These are phyloP conservation scores for Toxotes lorentzi DNA, from an alignment of 2,797 vertebrate species.

Conservation along the genomic window DNA sequence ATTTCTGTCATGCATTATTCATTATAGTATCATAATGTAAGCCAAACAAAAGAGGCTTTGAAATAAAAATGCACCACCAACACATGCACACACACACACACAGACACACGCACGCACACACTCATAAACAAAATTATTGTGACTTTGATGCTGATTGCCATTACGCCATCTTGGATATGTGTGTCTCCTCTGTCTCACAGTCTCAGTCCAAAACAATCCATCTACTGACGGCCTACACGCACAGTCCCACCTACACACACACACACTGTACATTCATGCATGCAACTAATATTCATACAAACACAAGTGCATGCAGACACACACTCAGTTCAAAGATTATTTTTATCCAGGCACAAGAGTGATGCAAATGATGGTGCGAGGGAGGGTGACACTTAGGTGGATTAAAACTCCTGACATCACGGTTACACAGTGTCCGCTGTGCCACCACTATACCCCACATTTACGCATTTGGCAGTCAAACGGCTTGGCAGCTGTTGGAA, in stretches of 20 bases:
- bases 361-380: constrained; percentile 22
- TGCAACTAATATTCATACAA: constrained; percentile 36
- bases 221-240: constrained; percentile 60
- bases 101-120: neutral
- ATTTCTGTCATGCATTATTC: constrained; percentile 72
- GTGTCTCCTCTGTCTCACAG: constrained; percentile 37
- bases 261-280: constrained; percentile 40
- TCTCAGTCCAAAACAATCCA: constrained; percentile 61
- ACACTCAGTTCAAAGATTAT: constrained; percentile 37
- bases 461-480: constrained; percentile 19
- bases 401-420: constrained; percentile 48
- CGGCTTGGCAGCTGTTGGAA: constrained; percentile 17
- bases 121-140: constrained; percentile 56
- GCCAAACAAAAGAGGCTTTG: constrained; percentile 68
- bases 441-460: neutral
- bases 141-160: constrained; percentile 59
- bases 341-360: constrained; percentile 22
- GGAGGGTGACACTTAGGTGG: constrained; percentile 27
- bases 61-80: constrained; percentile 40
- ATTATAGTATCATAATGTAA: constrained; percentile 55
- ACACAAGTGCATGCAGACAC: constrained; percentile 33
- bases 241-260: constrained; percentile 62
- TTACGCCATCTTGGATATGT: constrained; percentile 47
- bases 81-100: constrained; percentile 17
- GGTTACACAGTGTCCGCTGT: neutral